phyloP scores from a whole-genome alignment of 1,140 invertebrate species.

The Drosophila novamexicana region DNA sequence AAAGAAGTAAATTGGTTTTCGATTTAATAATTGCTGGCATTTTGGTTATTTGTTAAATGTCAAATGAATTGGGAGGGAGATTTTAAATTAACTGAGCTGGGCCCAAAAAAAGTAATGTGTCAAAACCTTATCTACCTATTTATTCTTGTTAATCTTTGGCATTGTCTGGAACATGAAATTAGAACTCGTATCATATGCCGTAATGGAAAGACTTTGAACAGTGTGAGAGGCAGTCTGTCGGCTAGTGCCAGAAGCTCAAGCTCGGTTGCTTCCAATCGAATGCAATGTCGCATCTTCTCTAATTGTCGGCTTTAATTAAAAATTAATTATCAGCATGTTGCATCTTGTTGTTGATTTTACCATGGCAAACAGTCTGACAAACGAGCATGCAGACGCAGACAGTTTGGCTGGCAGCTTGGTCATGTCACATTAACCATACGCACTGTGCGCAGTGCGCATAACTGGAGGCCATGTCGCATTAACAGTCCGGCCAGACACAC shows the following conservation, averaged over 20 bases:
- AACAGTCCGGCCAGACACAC: constrained; percentile 41
- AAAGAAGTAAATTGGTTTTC: too few species aligned
- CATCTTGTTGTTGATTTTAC: constrained; percentile 57
- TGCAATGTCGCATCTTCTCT: constrained; percentile 21
- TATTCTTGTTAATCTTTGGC: neutral
- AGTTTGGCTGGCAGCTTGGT: constrained; percentile 40
- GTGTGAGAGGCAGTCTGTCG: neutral
- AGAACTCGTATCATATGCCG: neutral
- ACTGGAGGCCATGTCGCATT: constrained; percentile 49
- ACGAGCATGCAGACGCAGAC: constrained; percentile 18
- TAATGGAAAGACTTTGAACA: constrained; percentile 6
- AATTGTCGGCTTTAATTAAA: constrained; percentile 67
- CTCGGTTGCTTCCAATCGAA: constrained; percentile 6
- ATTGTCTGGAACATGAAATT: neutral
- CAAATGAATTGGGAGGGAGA: too few species aligned
- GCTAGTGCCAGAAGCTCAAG: neutral
- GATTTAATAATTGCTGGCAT: too few species aligned
- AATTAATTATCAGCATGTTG: constrained; percentile 70
- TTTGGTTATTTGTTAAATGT: too few species aligned
- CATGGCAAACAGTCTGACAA: constrained; percentile 9
- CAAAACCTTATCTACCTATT: too few species aligned
- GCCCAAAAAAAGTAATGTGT: too few species aligned
- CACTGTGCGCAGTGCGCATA: constrained; percentile 66
- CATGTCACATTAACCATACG: constrained; percentile 78
- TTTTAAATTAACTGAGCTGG: too few species aligned